Percentiles rank a stretch among this genome's conserved stretches.
Evolutionary conservation across 1,140 invertebrate species (phyloP).

Genomic region (Drosophila ambigua): DNA sequence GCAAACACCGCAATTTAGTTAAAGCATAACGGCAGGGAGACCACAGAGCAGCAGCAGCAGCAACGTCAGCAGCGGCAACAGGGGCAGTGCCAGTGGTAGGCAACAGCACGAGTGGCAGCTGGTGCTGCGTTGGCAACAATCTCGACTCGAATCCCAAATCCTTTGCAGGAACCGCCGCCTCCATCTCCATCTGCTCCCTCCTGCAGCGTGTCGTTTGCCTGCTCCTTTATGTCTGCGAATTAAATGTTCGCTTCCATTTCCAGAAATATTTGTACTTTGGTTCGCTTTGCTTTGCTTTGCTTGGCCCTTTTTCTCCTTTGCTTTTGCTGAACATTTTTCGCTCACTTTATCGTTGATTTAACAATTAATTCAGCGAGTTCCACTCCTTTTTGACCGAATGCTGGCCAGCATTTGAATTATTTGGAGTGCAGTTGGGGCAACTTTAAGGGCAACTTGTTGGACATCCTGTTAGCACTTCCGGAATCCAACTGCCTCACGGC

Average conservation of each 20-base stretch:
- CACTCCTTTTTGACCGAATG: conserved; percentile 34
- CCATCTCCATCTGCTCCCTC: neutral
- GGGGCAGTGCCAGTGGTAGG: too few species aligned
- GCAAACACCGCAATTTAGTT: conserved; percentile 77
- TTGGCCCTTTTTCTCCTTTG: neutral
- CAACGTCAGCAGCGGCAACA: conserved; percentile 18
- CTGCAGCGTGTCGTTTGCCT: neutral
- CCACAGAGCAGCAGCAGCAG: conserved; percentile 48
- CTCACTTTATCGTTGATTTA: conserved; percentile 42
- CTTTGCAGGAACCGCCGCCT: conserved; percentile 7
- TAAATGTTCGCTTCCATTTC: conserved; percentile 47
- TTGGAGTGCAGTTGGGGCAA: conserved; percentile 4
- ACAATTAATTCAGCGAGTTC: conserved; percentile 42
- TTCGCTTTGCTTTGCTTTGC: too few species aligned
- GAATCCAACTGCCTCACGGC: neutral
- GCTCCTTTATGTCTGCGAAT: conserved; percentile 39
- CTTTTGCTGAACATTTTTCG: conserved; percentile 20
- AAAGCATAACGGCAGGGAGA: conserved; percentile 71
- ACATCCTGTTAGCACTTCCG: conserved; percentile 8
- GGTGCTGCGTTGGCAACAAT: conserved; percentile 43
- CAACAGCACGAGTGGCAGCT: conserved; percentile 26
- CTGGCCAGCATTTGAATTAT: conserved; percentile 36
- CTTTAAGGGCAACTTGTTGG: conserved; percentile 27
- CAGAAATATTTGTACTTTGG: conserved; percentile 23
- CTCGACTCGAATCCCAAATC: conserved; percentile 44